Base-by-base conservation (phyloP, 2,888 invertebrate genomes). In the Neuroscelio doddi region DNA sequence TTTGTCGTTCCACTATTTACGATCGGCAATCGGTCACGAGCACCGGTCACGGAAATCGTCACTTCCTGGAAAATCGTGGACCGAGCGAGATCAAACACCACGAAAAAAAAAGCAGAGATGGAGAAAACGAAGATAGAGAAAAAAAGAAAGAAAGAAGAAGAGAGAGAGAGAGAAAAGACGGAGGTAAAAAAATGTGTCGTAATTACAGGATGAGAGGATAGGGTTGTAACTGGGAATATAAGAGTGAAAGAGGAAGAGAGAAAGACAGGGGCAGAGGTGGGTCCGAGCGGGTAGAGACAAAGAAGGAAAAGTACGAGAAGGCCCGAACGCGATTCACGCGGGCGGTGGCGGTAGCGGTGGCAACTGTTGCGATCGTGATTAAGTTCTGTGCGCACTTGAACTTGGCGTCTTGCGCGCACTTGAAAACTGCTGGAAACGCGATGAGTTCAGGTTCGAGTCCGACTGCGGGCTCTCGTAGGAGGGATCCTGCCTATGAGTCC, bases 401-500 rank as follows among this genome's bases (percentile, higher is more conserved):
- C 63, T 58, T 61, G 61, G 63, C 65, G 56, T 69, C 64, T 66
- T 57, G 57, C 61, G 66, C 58, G 64, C 61, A 69, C 64, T 65
- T 66, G 63, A 62, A 70, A 69, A 65, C 64, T 66, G 64, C 65
- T 68, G 70, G 70, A 64, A 73, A 73, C 75, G 76, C 77, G 77
- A 73, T 76, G 74, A 77, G 76, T 77, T 78, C 76, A 73, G 75
- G 79, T 75, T 78, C 79, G 79, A 80, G 78, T 78, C 77, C 76
- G 80, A 84, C 84, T 84, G 84, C 78, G 81, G 78, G 74, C 74
- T 80, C 82, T 77, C 80, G 81, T 80, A 80, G 80, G 76, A 80
- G 78, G 80, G 79, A 74, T 75, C 78, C 80, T 79, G 80, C 80
- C 84, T 83, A 83, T 83, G 83, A 83, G 82, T 81, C 83, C 83